Evolutionary conservation across 2,113 vertebrate genomes (phyloP), one percentile per base, ranked within the genome.

Genomic region (Salvator merianae): DNA sequence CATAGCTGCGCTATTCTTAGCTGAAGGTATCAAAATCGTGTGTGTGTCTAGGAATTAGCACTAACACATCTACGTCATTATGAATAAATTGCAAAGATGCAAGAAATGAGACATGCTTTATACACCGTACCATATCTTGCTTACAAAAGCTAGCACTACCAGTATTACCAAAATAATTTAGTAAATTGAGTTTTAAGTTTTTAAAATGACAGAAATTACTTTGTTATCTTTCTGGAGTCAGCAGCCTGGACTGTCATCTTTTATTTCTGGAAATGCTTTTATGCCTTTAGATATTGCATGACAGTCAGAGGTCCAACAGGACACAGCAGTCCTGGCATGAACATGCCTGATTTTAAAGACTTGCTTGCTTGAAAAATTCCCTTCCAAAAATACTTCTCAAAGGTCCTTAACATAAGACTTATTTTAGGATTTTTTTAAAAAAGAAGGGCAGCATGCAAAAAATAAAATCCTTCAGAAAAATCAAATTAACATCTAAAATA

Each of bases 71-170:
- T 14, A 16, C 20, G 86, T 79, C 75, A 83, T 86, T 91, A 86
- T 79, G 82, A 76, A 83, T 82, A 89, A 89, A 84, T 5, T 40
- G 72, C 79, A 84, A 83, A 77, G 78, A 87, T 86, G 81, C 63
- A 85, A 70, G 63, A 36, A 73, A 59, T 89, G 81, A 89, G 77
- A 50, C 55, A 85, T 88, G 79, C 7, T 81, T 84, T 84, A 72
- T n/a, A 30, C 73, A 40, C 74, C 68, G 70, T 6, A 3, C 14
- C 34, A 36, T 34, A 12, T 34, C 89, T 86, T 81, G 16, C 63
- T 68, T 40, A 79, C 53, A 65, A 86, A 83, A 88, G 47, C 59
- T 34, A 7, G 32, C 32, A 75, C 81, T 78, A 91, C 83, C 66
- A 78, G 24, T 16, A 62, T 74, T 53, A 38, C 83, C 79, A 88